These are phyloP conservation scores for Protodeltote pygarga DNA, from an alignment of 2,888 invertebrate genomes.

Conservation along the genomic window DNA sequence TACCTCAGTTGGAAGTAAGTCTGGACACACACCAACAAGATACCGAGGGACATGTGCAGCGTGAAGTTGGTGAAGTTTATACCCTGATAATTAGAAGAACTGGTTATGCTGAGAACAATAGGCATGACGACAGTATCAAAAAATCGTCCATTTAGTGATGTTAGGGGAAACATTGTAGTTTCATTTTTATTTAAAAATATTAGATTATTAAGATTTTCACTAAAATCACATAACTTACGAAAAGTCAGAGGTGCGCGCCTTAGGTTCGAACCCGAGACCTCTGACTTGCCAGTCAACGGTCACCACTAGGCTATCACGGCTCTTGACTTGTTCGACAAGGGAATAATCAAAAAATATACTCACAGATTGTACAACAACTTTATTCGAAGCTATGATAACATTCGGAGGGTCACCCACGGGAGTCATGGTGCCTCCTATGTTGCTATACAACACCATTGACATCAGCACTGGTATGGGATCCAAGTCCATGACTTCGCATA, in stretches of 20 bases:
- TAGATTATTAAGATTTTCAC: too few species aligned
- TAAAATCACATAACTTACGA: too few species aligned
- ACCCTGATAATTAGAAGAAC: slow-evolving; percentile 86
- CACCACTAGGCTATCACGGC: too few species aligned
- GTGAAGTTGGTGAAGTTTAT: slow-evolving; percentile 94
- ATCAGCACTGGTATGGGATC: slow-evolving; percentile 95
- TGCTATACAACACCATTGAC: slow-evolving; percentile 94
- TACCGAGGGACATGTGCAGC: slow-evolving; percentile 92
- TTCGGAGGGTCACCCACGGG: slow-evolving; percentile 97
- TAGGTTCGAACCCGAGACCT: too few species aligned
- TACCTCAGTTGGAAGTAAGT: slow-evolving; percentile 91
- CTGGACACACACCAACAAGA: slow-evolving; percentile 89
- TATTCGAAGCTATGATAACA: slow-evolving; percentile 94
- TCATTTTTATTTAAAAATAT: too few species aligned
- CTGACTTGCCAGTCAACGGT: too few species aligned
- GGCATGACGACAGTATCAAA: neutral
- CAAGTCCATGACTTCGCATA: slow-evolving; percentile 95
- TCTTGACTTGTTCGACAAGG: too few species aligned
- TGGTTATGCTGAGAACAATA: neutral
- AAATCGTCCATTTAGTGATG: too few species aligned
- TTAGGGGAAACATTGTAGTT: too few species aligned
- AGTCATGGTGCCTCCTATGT: slow-evolving; percentile 95
- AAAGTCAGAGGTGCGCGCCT: too few species aligned
- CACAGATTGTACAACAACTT: slow-evolving; percentile 89
- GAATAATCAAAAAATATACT: slow-evolving; percentile 57